Base-by-base conservation (phyloP, 2,797 vertebrate genomes). In the Pangasius larnaudii region DNA sequence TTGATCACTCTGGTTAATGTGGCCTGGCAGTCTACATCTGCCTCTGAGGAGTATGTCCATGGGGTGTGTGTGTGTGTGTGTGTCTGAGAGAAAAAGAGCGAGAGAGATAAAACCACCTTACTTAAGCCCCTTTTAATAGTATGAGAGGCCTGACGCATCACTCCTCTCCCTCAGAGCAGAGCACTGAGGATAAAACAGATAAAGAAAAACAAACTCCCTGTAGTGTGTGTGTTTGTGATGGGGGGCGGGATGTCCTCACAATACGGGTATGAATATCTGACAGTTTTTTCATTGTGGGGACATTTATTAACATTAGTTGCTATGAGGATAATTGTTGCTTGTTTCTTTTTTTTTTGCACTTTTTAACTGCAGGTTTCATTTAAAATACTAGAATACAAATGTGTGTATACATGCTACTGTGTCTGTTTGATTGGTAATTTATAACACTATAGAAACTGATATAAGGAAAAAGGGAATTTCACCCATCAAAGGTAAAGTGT, bases 21-120 rank as follows among this genome's bases (percentile, higher is more conserved):
- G 95, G 94, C 95, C 94, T 96, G 94, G 95, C 93, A 95, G 94
- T 95, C 93, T 94, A 92, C 95, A 95, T 96, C 95, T 97, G 94
- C 92, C 93, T 86, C 91, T 91, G 89, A 90, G 91, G 82, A 91
- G 88, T 78, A 90, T 93, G 93, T 95, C 95, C 89, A 88, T 92
- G 82, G 80, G 85, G 84, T 91, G 81, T 87, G 71, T 61, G 75
- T 85, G 83, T 65, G 65, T 89, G 79, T 86, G 85, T 88, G 82
- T 46, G 39, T 69, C 18, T 51, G 56, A 81, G 39, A 84, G 63
- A 69, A 51, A 83, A 16, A 51, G 53, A 56, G 51, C 18, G 42
- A 61, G 85, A 69, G 86, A 85, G 80, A 78, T 84, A 85, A 87
- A 88, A 89, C 89, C 85, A 87, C 90, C 88, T 91, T 90, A 92